Base-by-base conservation (phyloP, 2,888 invertebrate genomes). In the Matsumyia berberina region DNA sequence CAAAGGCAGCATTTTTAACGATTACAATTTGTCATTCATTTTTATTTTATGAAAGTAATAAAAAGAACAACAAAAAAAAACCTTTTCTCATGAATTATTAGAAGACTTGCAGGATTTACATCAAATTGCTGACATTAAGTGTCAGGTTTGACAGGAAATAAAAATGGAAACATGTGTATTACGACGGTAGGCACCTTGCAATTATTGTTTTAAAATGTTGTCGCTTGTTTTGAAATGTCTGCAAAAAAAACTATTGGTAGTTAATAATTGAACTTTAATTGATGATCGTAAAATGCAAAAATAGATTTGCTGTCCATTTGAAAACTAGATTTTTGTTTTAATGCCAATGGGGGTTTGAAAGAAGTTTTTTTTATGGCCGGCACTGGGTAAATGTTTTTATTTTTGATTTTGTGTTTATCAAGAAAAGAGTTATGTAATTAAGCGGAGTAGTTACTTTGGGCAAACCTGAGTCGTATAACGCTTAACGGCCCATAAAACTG, bases 1-100 rank as follows among this genome's bases (percentile, higher is more conserved):
- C 15, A 58, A 58, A 9, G 12, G 39, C 8, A 15, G n/a, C 15
- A 42, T 60, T 42, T 60, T 12, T 33, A 55, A 66, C 49, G 57
- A 64, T 66, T 44, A 35, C 9, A 29, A 74, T 24, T 57, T 76
- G 66, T 49, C 39, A 24, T 77, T 58, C 37, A 24, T 42, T 58
- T 77, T 60, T 77, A 60, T 77, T 77, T 77, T 58, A 77, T 77
- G 67, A 8, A 39, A 60, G 77, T 44, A 77, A 69, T 77, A 24
- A 24, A 24, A 24, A 4, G 24, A 4, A 24, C 1, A 24, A 24
- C n/a, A 24, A 24, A 24, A 24, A 24, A 69, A 77, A 77, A 60
- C 49, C 46, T 53, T 51, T 42, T 60, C 35, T 33, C 24, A 35
- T 67, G 53, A 69, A 12, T 77, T 77, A 77, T 67, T 37, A 49